phyloP scores from a whole-genome alignment of 2,797 vertebrate genomes.

The Amniataba percoides region DNA sequence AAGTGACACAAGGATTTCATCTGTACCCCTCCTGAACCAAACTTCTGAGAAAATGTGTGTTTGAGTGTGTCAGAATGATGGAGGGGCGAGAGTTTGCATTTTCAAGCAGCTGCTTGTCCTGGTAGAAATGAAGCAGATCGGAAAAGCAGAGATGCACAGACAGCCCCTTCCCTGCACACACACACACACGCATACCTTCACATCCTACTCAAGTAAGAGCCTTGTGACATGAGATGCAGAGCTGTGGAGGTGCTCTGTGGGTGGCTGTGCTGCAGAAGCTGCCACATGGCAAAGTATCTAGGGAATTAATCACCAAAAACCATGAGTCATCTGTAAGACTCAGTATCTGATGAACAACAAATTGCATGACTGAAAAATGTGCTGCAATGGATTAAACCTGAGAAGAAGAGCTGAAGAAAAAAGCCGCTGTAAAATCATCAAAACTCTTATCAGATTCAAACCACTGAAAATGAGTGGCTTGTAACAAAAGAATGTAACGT shows the following conservation, averaged over 20 bases:
- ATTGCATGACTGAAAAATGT: background rate
- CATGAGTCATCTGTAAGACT: constrained; percentile 34
- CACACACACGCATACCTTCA: constrained; percentile 22
- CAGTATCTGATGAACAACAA: constrained; percentile 8
- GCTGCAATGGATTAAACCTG: background rate
- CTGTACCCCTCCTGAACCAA: background rate
- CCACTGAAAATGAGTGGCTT: background rate
- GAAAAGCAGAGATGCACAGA: constrained; percentile 36
- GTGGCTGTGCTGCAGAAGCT: constrained; percentile 44
- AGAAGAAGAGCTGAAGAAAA: background rate
- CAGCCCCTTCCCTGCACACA: constrained; percentile 8
- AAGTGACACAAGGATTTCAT: background rate
- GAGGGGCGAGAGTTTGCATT: constrained; percentile 34
- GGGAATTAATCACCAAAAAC: constrained; percentile 9
- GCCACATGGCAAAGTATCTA: constrained; percentile 9
- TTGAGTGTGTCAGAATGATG: constrained; percentile 59
- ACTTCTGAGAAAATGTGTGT: constrained; percentile 25
- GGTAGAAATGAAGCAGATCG: constrained; percentile 63
- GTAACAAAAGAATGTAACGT: background rate
- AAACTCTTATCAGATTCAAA: constrained; percentile 14
- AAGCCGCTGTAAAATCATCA: background rate
- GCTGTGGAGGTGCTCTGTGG: constrained; percentile 35
- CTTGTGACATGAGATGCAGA: constrained; percentile 32
- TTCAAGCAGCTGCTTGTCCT: constrained; percentile 68
- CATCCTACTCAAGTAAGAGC: constrained; percentile 29